phyloP scores from a whole-genome alignment of 2,797 vertebrate species.

The Aldrovandia affinis region DNA sequence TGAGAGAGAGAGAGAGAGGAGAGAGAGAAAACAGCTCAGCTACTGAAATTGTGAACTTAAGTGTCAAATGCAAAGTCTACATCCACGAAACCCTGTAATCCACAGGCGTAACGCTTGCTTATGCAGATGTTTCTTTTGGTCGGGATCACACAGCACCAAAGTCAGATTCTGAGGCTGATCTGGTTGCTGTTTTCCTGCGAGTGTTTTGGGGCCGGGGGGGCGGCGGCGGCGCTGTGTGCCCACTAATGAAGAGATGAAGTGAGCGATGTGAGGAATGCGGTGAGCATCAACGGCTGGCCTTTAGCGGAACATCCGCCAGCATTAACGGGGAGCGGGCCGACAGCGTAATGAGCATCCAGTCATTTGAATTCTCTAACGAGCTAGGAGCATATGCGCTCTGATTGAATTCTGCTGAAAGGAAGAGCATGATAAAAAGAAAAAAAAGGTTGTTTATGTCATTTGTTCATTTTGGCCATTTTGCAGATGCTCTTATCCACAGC shows the following conservation, averaged over 20 bases:
- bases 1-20: not conserved
- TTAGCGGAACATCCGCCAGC: constrained; percentile 10
- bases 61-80: not conserved
- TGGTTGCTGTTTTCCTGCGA: not conserved
- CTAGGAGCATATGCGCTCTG: constrained; percentile 31
- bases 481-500: too few relatives aligned
- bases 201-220: not conserved
- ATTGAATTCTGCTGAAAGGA: constrained; percentile 37
- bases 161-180: not conserved
- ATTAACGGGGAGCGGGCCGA: constrained; percentile 21
- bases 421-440: not conserved
- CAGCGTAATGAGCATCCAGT: constrained; percentile 40
- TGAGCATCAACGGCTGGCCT: constrained; percentile 5
- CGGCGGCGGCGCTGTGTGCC: not conserved
- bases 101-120: not conserved
- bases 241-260: constrained; percentile 25
- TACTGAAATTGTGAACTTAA: not conserved
- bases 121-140: not conserved
- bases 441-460: not conserved
- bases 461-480: too few relatives aligned
- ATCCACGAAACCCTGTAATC: not conserved
- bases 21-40: not conserved
- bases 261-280: constrained; percentile 38
- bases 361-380: constrained; percentile 35
- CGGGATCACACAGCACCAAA: not conserved